phyloP scores from a whole-genome alignment of 2,113 vertebrate species.

The Chloropsis hardwickii region DNA sequence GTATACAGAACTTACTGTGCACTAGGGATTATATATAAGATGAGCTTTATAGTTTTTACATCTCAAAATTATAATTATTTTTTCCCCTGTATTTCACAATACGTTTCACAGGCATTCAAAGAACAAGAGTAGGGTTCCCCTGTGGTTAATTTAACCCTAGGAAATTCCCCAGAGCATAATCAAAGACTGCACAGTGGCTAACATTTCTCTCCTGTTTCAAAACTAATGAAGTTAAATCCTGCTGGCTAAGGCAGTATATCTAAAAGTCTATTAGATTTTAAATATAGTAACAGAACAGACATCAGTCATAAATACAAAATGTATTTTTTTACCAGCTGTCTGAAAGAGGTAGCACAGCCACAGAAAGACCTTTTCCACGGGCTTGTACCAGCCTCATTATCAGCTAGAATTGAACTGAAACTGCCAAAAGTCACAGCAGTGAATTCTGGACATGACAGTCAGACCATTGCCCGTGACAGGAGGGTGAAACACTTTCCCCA shows the following conservation, averaged over 20 bases:
- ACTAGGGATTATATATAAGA: constrained; percentile 3
- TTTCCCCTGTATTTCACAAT: constrained; percentile 21
- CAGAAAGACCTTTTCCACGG: background rate
- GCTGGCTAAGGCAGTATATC: constrained; percentile 48
- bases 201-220: constrained; percentile 47
- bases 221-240: constrained; percentile 65
- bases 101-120: constrained; percentile 46
- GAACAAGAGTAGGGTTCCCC: constrained; percentile 9
- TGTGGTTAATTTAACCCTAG: constrained; percentile 57
- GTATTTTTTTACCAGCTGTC: constrained; percentile 29
- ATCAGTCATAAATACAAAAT: constrained; percentile 16
- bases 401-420: background rate
- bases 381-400: constrained; percentile 18
- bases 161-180: constrained; percentile 52
- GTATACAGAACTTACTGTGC: background rate
- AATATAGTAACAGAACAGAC: constrained; percentile 14
- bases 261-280: constrained; percentile 37
- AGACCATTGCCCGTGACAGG: background rate
- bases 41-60: constrained; percentile 42
- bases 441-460: background rate
- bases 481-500: background rate
- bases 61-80: constrained; percentile 45
- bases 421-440: constrained; percentile 22
- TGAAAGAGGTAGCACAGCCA: background rate
- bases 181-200: constrained; percentile 43